Percentiles rank a stretch among this genome's conserved stretches.
Evolutionary conservation across 2,113 vertebrate genomes (phyloP).

Genomic region (Microtus oregoni): DNA sequence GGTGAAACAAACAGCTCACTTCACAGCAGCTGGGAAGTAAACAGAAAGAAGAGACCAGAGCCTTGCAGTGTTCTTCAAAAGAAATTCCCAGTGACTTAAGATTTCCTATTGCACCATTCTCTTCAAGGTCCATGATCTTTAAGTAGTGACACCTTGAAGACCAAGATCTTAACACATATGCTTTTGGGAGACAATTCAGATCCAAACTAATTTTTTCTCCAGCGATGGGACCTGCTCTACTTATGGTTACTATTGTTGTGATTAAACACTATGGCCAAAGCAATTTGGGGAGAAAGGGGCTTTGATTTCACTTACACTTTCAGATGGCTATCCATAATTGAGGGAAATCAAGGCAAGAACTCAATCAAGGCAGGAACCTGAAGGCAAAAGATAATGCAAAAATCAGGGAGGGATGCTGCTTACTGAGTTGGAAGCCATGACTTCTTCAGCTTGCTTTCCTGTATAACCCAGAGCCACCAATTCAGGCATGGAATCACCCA

Average conservation of each 20-base stretch:
- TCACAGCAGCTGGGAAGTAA: neutral
- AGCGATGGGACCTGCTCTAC: fast-evolving
- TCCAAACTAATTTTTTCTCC: neutral
- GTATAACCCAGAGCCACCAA: neutral
- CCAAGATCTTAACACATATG: neutral
- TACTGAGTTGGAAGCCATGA: neutral
- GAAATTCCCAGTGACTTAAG: neutral
- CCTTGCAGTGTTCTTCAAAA: neutral
- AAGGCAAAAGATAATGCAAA: neutral
- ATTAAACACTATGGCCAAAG: neutral
- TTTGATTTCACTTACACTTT: neutral
- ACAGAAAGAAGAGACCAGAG: neutral
- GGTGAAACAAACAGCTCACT: neutral
- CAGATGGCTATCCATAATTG: neutral
- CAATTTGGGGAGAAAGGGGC: neutral
- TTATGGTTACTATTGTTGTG: neutral
- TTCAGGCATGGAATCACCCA: neutral
- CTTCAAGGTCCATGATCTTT: neutral
- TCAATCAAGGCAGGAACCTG: neutral
- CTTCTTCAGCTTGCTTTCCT: neutral
- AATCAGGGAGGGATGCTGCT: neutral
- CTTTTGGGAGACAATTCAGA: neutral
- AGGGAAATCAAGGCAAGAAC: neutral
- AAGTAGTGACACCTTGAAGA: neutral
- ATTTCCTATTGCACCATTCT: neutral